These are phyloP conservation scores for Empis stercorea DNA, from an alignment of 2,888 invertebrate genomes.

Conservation along the genomic window DNA sequence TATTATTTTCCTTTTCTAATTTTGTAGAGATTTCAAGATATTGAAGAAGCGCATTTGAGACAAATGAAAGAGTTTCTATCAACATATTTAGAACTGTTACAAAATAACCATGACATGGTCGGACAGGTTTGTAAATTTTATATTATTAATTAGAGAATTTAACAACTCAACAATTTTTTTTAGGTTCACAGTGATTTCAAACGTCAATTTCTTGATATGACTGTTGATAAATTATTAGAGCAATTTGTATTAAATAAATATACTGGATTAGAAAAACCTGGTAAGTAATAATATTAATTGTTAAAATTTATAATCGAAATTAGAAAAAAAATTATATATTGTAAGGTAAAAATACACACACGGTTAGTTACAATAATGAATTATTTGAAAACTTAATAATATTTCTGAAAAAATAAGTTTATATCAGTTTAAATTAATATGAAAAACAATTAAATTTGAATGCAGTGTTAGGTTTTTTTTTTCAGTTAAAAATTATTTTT, in stretches of 20 bases:
- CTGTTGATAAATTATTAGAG: slow-evolving; percentile 82
- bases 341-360: too few relatives aligned
- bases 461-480: too few relatives aligned
- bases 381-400: too few relatives aligned
- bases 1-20: slow-evolving; percentile 3
- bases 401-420: too few relatives aligned
- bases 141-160: background rate
- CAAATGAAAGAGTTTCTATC: slow-evolving; percentile 94
- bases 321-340: too few relatives aligned
- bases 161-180: background rate
- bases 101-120: slow-evolving; percentile 80
- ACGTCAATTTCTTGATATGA: slow-evolving; percentile 79
- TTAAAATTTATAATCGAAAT: background rate
- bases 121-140: slow-evolving; percentile 46
- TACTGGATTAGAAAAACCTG: slow-evolving; percentile 87
- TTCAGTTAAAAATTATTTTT: too few relatives aligned
- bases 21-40: slow-evolving; percentile 78
- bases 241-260: slow-evolving; percentile 86
- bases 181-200: slow-evolving; percentile 87
- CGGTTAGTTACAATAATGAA: too few relatives aligned
- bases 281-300: slow-evolving; percentile 37
- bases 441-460: too few relatives aligned
- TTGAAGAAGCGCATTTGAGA: slow-evolving; percentile 81
- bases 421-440: too few relatives aligned
- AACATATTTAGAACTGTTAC: slow-evolving; percentile 73